A percentile compares a stretch with the other conserved stretches of the same genome.
Conservation (phyloP, 2,113 vertebrate species). For the Cyanocitta stelleri region DNA sequence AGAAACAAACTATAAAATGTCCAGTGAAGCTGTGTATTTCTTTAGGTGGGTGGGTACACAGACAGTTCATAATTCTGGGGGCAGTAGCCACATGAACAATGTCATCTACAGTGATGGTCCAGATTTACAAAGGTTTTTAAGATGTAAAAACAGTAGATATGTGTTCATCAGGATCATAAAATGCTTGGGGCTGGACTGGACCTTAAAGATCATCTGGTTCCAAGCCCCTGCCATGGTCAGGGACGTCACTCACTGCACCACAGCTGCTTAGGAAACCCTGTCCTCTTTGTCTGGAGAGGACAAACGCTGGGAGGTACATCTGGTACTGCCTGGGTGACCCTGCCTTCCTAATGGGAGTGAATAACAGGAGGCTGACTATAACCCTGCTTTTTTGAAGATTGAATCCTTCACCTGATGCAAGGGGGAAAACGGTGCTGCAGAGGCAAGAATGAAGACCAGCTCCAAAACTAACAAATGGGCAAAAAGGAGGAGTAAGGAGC, state of each 20-base stretch:
- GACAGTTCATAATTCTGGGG: background rate
- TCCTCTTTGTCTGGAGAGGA: background rate
- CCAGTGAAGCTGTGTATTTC: background rate
- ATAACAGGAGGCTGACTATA: background rate
- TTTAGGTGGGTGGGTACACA: background rate
- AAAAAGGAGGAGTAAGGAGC: background rate
- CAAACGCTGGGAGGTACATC: accelerated
- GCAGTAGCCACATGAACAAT: background rate
- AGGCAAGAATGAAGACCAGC: background rate
- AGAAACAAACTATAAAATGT: background rate
- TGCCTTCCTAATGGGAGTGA: background rate
- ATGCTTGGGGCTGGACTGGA: background rate
- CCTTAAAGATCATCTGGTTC: background rate
- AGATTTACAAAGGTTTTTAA: background rate
- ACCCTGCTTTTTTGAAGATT: background rate
- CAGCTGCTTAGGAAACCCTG: background rate
- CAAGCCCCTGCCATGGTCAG: background rate
- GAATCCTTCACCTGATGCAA: background rate
- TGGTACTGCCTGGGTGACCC: background rate
- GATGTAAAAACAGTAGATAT: background rate
- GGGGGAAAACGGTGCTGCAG: background rate
- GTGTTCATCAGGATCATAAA: background rate
- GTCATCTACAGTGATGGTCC: background rate
- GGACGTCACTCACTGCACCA: background rate
- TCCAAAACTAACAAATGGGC: background rate